Conservation (phyloP, 2,888 invertebrate genomes). For the Anagyrus pseudococci region DNA sequence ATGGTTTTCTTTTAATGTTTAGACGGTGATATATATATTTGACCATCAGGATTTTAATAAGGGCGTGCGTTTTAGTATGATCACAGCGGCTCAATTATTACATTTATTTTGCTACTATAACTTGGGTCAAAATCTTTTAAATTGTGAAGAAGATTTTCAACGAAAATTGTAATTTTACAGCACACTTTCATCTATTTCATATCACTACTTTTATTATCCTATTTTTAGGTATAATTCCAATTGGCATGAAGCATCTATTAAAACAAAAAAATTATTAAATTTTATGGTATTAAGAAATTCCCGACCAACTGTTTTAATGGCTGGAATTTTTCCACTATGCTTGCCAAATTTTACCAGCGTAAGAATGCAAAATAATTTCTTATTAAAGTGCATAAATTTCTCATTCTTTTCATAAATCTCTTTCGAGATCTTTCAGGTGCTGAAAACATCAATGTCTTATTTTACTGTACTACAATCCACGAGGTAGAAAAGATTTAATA, state of each 20-base stretch:
- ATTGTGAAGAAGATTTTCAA: constrained; percentile 2
- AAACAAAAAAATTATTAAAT: constrained; percentile 3
- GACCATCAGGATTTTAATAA: constrained; percentile 2
- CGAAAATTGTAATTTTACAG: constrained; percentile 11
- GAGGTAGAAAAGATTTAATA: too few relatives aligned
- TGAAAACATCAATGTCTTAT: constrained; percentile 33
- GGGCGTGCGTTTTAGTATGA: constrained; percentile 17
- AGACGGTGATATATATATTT: constrained; percentile 15
- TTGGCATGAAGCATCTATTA: constrained; percentile 23
- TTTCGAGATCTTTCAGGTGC: constrained; percentile 31
- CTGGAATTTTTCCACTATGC: constrained; percentile 4
- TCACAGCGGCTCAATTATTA: constrained; percentile 16
- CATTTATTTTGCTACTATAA: constrained; percentile 23
- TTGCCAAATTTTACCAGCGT: constrained; percentile 15
- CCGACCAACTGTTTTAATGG: constrained; percentile 18
- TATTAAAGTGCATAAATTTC: background rate
- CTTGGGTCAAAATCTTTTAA: constrained; percentile 19
- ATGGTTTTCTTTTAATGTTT: background rate
- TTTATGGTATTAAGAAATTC: constrained; percentile 26
- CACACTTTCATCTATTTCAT: background rate
- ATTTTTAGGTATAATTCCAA: constrained; percentile 13
- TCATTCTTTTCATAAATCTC: too few relatives aligned
- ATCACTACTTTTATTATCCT: too few relatives aligned
- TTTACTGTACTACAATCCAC: constrained; percentile 29
- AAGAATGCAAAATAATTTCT: background rate